Evolutionary conservation across 2,797 vertebrate species (phyloP), one percentile per base, ranked within the genome.

Genomic region (Paedocypris micromegethes): DNA sequence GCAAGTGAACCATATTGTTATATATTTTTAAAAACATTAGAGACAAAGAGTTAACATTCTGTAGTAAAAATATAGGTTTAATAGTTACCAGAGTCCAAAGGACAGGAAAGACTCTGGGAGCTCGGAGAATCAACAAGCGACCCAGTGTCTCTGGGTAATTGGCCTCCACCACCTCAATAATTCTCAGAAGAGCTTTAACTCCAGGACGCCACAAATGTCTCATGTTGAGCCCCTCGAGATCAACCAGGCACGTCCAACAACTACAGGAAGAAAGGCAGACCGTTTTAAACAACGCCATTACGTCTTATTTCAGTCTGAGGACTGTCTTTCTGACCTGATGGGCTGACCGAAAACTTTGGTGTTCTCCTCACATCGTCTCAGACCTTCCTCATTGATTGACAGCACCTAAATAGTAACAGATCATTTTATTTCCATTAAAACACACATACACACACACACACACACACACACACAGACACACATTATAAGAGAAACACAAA

Each of bases 111-210:
- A 94, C 92, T 44, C 93, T 79, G 66, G 93, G 93, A 0, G 93
- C 93, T 2, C 93, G 83, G 0, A 94, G 86, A 68, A 94, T 94
- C 39, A 94, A 88, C 3, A 94, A 86, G 40, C 92, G 91, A 55
- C 93, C 93, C 72, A 94, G 77, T 0, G 92, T 94, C 80, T 94
- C 93, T 0, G 93, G 93, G 78, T 94, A 94, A 83, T 94, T 94
- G 39, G 91, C 92, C 83, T 93, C 93, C 7, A 94, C 93, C 75
- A 93, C 92, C 77, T 94, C 92, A 7, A 94, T 94, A 85, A 93
- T 93, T 3, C 92, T 88, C 56, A 94, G 81, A 71, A 94, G 79
- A 1, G 92, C 92, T 74, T 93, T 94, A 49, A 94, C 92, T 0
- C 92, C 92, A 0, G 92, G 92, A 54, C 92, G 81, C 92, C 92